These are phyloP conservation scores for Platygyra sinensis DNA, from an alignment of 64 coral and sea anemone genomes.

Conservation along the genomic window DNA sequence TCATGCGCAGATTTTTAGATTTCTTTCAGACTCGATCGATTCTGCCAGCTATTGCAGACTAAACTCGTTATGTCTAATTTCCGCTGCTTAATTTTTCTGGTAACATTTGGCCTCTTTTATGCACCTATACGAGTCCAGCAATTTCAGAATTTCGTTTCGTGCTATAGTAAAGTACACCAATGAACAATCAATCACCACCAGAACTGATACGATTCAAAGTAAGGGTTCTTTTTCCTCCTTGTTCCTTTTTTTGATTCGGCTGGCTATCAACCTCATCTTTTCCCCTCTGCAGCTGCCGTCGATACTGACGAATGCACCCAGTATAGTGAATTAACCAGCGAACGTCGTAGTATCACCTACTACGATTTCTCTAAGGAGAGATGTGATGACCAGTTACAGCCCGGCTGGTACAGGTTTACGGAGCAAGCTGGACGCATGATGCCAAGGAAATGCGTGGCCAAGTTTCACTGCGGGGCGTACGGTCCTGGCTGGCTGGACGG, in stretches of 20 bases:
- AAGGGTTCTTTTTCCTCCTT: no score
- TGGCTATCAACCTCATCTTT: neutral
- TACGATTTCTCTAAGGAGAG: neutral
- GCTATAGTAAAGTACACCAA: no score
- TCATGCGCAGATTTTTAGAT: no score
- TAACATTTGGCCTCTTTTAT: no score
- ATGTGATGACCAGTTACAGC: neutral
- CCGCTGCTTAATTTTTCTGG: no score
- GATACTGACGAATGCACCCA: constrained; percentile 24
- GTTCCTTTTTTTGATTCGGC: neutral
- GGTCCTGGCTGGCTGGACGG: constrained; percentile 38
- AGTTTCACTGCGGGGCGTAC: constrained; percentile 10
- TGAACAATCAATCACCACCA: no score
- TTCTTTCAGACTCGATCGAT: no score
- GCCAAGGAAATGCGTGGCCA: neutral
- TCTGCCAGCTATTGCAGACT: no score
- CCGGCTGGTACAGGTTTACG: constrained; percentile 1
- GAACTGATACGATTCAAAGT: no score
- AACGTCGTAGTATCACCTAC: neutral
- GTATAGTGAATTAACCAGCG: neutral
- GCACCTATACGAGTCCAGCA: no score
- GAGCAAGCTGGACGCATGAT: constrained; percentile 26
- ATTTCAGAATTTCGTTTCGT: no score
- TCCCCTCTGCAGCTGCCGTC: neutral
- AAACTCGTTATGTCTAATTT: no score